Percentiles rank a stretch among this genome's conserved stretches.
phyloP scores from a whole-genome alignment of 1,140 invertebrate genomes.

The Hestina assimilis region DNA sequence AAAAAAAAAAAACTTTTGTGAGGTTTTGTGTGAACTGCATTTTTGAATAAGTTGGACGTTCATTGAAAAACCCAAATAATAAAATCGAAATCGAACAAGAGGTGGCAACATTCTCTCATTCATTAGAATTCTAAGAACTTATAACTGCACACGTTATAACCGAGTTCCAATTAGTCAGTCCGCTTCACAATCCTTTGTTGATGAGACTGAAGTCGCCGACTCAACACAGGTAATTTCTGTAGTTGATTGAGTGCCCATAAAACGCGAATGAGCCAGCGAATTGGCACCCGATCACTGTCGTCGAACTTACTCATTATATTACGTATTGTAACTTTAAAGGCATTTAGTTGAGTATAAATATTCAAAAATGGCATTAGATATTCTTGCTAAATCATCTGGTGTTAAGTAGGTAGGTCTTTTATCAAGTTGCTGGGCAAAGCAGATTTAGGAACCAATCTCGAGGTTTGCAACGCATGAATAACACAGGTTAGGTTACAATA shows the following conservation, averaged over 20 bases:
- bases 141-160: conserved; percentile 7
- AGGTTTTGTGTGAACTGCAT: too few relatives aligned
- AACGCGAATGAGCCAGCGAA: conserved; percentile 30
- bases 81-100: neutral
- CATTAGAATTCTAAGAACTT: conserved; percentile 13
- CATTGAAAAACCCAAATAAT: conserved; percentile 6
- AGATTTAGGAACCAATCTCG: too few relatives aligned
- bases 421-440: too few relatives aligned
- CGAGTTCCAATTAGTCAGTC: conserved; percentile 25
- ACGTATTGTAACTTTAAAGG: conserved; percentile 15
- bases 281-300: conserved; percentile 32
- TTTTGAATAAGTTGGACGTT: neutral
- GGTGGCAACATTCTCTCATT: neutral
- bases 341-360: conserved; percentile 4
- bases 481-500: too few relatives aligned
- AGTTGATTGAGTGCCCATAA: conserved; percentile 40
- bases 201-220: conserved; percentile 25
- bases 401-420: too few relatives aligned
- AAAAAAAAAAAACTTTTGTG: too few relatives aligned
- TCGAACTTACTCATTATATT: conserved; percentile 23
- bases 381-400: too few relatives aligned
- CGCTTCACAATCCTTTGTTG: conserved; percentile 23
- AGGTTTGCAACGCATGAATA: too few relatives aligned
- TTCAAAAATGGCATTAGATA: too few relatives aligned
- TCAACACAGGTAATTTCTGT: conserved; percentile 26